Base-by-base conservation (phyloP, 2,113 vertebrate species). In the Chaetorhynchus papuensis region DNA sequence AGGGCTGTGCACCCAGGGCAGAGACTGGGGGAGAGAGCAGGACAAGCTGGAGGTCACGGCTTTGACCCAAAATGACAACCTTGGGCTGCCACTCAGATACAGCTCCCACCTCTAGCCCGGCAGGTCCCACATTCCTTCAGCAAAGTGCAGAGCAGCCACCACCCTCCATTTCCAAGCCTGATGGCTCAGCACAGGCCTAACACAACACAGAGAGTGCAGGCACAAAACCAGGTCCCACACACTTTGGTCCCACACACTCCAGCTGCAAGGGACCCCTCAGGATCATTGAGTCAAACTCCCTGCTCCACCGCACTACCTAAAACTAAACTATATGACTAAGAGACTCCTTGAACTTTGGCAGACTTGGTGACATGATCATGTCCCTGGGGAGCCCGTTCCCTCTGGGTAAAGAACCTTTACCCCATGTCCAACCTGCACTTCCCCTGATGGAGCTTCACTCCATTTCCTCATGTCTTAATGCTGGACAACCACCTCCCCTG, bases 161-260 rank as follows among this genome's bases (percentile, higher is more conserved):
- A 13, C 26, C 26, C 5, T 16, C 53, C 52, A 28, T 28, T 50
- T 37, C 54, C 37, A 30, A 81, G 50, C n/a, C 57, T 26, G 27
- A 15, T 18, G 33, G 61, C 74, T 63, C 74, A 85, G 28, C 54
- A 50, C 15, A 21, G 8, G 42, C 13, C 49, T 17, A 17, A 50
- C 4, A 7, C 37, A 44, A 41, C 27, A n/a, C 0, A 0, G 30
- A 24, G 6, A 23, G 27, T 22, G 11, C 0, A 0, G 52, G 59
- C 27, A 66, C 31, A 7, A 44, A 78, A 37, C 13, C 9, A 16
- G 23, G 26, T 50, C 52, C 44, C 71, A 37, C 3, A 20, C 18
- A 3, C 28, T 28, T 20, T n/a, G 42, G 60, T 50, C 41, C 35
- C 17, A 52, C 44, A 59, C 4, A 4, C 19, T 57, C 47, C 37